Evolutionary conservation across 2,113 vertebrate genomes (phyloP), one percentile per base, ranked within the genome.

Genomic region (Campylomormyrus tamandua): DNA sequence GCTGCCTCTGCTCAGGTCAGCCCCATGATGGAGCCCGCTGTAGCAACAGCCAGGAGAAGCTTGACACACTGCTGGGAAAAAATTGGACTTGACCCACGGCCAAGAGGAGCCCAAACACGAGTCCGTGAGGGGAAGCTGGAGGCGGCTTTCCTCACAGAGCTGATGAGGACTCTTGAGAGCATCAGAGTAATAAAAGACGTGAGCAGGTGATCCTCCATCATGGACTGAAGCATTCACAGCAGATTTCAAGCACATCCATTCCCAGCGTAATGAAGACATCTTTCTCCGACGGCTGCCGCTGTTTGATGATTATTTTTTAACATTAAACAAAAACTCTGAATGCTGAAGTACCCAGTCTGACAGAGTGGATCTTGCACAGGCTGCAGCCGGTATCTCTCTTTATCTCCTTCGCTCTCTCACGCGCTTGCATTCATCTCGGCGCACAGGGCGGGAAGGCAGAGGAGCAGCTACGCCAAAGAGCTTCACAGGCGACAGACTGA

Each of bases 31-130:
- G 10, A 70, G 10, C 27, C 10, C 10, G 10, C 10, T 5, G n/a
- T 5, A 70, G 27, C 27, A 5, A 13, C 27, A 11, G 10, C 62
- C n/a, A 31, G 62, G 10, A 27, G 62, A 31, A 70, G 62, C 62
- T 31, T 70, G 62, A 70, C 5, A 39, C 48, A 89, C 74, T 89
- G 89, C 87, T 31, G 74, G 88, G 83, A 48, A 24, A 77, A 52
- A 31, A 50, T 49, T 24, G 39, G 58, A 31, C n/a, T 9, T 49
- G 10, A 24, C n/a, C 84, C 48, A 24, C 46, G 48, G 46, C n/a
- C 10, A 49, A 52, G n/a, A 50, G 13, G 84, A 50, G n/a, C 8
- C 13, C 48, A 48, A 49, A 45, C 39, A 45, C 17, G 45, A 46
- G 39, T 86, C n/a, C 11, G 39, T 13, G 9, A 86, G 48, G 3